Conservation (phyloP, 2,797 vertebrate genomes). For the Apogon hyalosoma region DNA sequence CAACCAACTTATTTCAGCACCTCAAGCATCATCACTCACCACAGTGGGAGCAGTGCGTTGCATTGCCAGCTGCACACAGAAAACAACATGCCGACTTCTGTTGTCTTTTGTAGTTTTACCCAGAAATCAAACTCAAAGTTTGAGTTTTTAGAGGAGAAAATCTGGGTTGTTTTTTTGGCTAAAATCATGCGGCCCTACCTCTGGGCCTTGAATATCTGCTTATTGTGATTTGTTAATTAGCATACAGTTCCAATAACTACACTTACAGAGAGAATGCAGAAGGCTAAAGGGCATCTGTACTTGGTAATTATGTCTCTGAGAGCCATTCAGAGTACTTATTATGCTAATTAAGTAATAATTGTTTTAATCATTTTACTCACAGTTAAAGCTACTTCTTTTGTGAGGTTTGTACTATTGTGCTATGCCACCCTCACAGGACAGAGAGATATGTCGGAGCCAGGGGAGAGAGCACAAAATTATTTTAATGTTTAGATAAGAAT, state of each 20-base stretch:
- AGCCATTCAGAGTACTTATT: conserved; percentile 28
- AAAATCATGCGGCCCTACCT: too few species aligned
- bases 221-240: conserved; percentile 14
- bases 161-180: too few species aligned
- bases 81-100: too few species aligned
- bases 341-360: conserved; percentile 31
- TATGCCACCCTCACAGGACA: conserved; percentile 41
- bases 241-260: conserved; percentile 1
- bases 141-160: too few species aligned
- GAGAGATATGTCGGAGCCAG: conserved; percentile 32
- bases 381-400: conserved; percentile 29
- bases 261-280: conserved; percentile 7
- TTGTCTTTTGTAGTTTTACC: too few species aligned
- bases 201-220: neutral
- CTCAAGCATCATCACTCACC: too few species aligned
- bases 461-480: conserved; percentile 15
- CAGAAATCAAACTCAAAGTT: too few species aligned
- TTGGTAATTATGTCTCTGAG: conserved; percentile 23
- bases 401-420: conserved; percentile 27
- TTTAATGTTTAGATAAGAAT: conserved; percentile 49
- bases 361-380: conserved; percentile 45
- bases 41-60: too few species aligned
- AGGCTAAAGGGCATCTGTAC: conserved; percentile 35
- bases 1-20: too few species aligned
- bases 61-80: too few species aligned